phyloP scores from a whole-genome alignment of 2,113 vertebrate species.

The Prunella himalayana region DNA sequence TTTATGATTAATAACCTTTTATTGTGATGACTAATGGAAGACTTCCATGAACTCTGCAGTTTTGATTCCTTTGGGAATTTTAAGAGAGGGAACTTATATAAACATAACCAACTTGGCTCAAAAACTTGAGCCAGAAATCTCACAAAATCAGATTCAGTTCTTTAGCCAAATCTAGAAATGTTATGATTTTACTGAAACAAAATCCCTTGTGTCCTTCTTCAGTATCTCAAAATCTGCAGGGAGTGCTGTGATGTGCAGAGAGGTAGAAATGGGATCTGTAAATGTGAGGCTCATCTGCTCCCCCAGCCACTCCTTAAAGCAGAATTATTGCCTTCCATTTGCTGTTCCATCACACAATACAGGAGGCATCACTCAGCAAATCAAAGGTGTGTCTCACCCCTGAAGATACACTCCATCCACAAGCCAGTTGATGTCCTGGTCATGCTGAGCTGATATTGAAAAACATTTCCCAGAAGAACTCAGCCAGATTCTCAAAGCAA shows the following conservation, averaged over 20 bases:
- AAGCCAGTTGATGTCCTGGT: background rate
- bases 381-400: background rate
- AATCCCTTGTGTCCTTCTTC: background rate
- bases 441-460: background rate
- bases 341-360: background rate
- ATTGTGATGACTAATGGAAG: background rate
- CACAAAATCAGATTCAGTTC: background rate
- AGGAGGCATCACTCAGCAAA: background rate
- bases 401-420: background rate
- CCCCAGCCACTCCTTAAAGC: background rate
- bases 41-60: background rate
- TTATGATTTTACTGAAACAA: background rate
- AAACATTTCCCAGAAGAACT: slow-evolving; percentile 1
- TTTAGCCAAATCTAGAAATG: background rate
- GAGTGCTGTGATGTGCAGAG: background rate
- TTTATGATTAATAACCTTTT: background rate
- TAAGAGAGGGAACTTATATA: background rate
- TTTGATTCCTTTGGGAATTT: background rate
- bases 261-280: background rate
- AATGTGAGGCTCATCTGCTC: background rate
- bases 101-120: background rate
- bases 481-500: background rate
- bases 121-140: background rate
- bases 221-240: background rate
- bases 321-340: background rate